phyloP scores from a whole-genome alignment of 2,797 vertebrate genomes.

The Gallinago solitaria region DNA sequence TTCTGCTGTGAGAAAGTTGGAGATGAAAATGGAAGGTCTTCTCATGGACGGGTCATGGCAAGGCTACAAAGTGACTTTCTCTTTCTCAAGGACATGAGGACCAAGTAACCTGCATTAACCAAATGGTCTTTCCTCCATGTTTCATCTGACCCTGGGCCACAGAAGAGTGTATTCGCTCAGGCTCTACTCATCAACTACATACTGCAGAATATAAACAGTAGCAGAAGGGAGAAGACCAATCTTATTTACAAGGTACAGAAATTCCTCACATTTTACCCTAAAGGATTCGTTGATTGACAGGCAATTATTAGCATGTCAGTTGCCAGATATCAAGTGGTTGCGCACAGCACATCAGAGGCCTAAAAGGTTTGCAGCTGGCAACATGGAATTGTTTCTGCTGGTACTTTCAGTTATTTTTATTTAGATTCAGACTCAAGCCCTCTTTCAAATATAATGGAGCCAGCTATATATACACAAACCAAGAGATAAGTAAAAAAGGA shows the following conservation, averaged over 20 bases:
- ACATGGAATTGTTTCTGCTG: background rate
- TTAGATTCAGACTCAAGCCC: background rate
- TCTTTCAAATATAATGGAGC: background rate
- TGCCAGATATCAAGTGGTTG: background rate
- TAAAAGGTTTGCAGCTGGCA: background rate
- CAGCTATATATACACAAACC: background rate
- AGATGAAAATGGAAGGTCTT: background rate
- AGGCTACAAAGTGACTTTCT: background rate
- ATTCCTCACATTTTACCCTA: background rate
- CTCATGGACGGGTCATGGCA: background rate
- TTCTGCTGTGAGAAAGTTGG: background rate
- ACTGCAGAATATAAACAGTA: conserved; percentile 8
- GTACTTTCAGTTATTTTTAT: background rate
- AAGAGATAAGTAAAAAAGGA: background rate
- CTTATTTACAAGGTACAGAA: conserved; percentile 28
- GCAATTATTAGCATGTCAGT: background rate
- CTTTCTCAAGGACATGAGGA: background rate
- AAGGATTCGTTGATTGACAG: background rate
- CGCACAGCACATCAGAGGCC: background rate
- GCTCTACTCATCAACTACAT: background rate
- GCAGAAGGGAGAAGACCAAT: background rate
- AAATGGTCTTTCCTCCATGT: background rate
- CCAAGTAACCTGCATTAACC: background rate
- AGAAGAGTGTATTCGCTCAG: background rate
- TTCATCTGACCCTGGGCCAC: background rate